These are phyloP conservation scores for Euborellia annulipes DNA, from an alignment of 1,140 invertebrate species.

Conservation along the genomic window DNA sequence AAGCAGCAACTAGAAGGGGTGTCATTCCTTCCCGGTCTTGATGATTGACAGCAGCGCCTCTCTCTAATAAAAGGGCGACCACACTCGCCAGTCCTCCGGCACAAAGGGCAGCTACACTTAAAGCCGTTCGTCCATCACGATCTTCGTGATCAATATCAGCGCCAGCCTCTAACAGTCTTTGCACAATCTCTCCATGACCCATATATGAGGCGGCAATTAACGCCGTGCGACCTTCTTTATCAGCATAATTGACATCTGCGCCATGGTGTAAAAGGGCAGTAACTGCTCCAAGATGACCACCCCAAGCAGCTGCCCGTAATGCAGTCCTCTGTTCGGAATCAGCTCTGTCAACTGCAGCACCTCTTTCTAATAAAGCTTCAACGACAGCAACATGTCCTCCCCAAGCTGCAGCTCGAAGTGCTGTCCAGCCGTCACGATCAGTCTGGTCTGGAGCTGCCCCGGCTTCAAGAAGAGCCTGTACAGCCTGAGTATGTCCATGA, in stretches of 20 bases:
- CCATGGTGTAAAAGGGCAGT: conserved; percentile 53
- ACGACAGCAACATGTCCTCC: conserved; percentile 81
- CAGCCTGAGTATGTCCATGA: conserved; percentile 58
- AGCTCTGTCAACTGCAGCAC: conserved; percentile 64
- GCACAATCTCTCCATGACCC: conserved; percentile 86
- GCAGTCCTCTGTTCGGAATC: conserved; percentile 56
- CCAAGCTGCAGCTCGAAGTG: conserved; percentile 75
- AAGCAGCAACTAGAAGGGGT: conserved; percentile 81
- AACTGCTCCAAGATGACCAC: conserved; percentile 59
- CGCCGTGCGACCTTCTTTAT: conserved; percentile 74
- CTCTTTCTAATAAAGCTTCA: conserved; percentile 57
- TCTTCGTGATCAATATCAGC: conserved; percentile 78
- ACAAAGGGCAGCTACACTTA: conserved; percentile 82
- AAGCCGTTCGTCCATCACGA: conserved; percentile 78
- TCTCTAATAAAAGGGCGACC: conserved; percentile 60
- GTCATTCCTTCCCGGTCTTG: conserved; percentile 87
- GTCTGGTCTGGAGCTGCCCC: conserved; percentile 66
- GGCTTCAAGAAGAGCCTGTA: conserved; percentile 51
- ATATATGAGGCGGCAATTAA: conserved; percentile 79
- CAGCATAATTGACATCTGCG: conserved; percentile 64
- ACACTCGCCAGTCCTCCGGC: conserved; percentile 28
- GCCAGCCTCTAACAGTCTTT: conserved; percentile 64
- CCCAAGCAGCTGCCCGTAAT: conserved; percentile 70
- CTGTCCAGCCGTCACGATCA: conserved; percentile 81
- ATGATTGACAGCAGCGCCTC: conserved; percentile 73